phyloP scores from a whole-genome alignment of 2,113 vertebrate genomes.

The Typhlomys cinereus region DNA sequence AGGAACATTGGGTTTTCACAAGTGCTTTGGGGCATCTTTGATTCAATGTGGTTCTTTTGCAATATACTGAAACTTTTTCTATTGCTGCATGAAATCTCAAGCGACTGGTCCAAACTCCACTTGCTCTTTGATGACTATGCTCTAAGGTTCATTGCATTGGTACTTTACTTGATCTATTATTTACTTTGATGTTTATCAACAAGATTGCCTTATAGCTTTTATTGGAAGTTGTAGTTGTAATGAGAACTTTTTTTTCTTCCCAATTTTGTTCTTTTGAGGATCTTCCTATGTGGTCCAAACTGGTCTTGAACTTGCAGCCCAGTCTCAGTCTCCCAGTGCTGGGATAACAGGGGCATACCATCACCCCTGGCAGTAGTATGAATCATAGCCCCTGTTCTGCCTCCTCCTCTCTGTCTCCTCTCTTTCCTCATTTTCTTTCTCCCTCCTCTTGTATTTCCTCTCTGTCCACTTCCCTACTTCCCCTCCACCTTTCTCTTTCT shows the following conservation, averaged over 20 bases:
- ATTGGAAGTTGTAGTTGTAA: neutral
- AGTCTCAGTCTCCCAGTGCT: neutral
- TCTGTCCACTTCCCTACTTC: neutral
- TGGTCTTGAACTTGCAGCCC: neutral
- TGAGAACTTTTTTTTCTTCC: neutral
- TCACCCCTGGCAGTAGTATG: neutral
- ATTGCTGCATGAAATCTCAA: neutral
- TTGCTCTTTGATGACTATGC: neutral
- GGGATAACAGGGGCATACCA: neutral
- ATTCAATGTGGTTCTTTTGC: neutral
- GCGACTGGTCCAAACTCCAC: neutral
- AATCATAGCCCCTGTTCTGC: neutral
- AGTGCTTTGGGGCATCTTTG: neutral
- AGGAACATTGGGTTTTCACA: neutral
- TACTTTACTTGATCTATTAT: neutral
- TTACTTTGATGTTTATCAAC: neutral
- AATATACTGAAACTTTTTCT: neutral
- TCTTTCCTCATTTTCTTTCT: no score
- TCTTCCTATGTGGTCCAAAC: neutral
- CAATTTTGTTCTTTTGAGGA: neutral
- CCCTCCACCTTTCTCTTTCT: no score
- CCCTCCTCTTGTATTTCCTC: neutral
- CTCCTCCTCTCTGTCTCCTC: neutral
- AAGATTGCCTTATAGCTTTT: neutral
- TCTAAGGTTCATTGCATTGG: neutral